Base-by-base conservation (phyloP, 1,140 invertebrate genomes). In the Thaumatotibia leucotreta region DNA sequence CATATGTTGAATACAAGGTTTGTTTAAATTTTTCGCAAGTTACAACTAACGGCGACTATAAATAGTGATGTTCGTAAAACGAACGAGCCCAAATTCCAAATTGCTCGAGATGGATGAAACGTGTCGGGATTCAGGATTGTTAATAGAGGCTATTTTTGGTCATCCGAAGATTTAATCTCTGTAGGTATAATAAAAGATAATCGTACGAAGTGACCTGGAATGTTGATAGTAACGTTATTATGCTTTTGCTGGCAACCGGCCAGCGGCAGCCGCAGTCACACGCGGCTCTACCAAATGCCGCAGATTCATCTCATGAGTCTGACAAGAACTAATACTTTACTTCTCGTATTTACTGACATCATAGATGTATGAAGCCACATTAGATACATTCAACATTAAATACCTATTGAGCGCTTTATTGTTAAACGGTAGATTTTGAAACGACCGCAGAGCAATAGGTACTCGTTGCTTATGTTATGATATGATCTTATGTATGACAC, bases 181-280 rank as follows among this genome's bases (percentile, higher is more conserved):
- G 52, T 58, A 58, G 52, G 52, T 58, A 71, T 27, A 79, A 82
- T 74, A 82, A 80, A 83, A 81, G 77, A 82, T 84, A 84, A 84
- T 84, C 75, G 64, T 77, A 79, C 69, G 79, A 83, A 83, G 77
- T 87, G 84, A 79, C 73, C 82, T 87, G 83, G 84, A 85, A 87
- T 87, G 82, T 82, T 85, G 82, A 87, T 84, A 87, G 84, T 82
- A 70, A 75, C 75, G 80, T 85, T 87, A 87, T 87, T 85, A 58
- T 58, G 83, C 79, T 79, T 75, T 73, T 69, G 68, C 79, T 83
- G 80, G 84, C 83, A 70, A 64, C 49, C 32, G 64, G 82, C 82
- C 84, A 85, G 77, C 73, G 70, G 78, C 72, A 77, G 79, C 71
- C 82, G 82, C 76, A 79, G 79, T 78, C 79, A 79, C 76, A 74